A percentile compares a stretch with the other conserved stretches of the same genome.
Evolutionary conservation across 2,797 vertebrate species (phyloP).

Genomic region (Setipinna tenuifilis): DNA sequence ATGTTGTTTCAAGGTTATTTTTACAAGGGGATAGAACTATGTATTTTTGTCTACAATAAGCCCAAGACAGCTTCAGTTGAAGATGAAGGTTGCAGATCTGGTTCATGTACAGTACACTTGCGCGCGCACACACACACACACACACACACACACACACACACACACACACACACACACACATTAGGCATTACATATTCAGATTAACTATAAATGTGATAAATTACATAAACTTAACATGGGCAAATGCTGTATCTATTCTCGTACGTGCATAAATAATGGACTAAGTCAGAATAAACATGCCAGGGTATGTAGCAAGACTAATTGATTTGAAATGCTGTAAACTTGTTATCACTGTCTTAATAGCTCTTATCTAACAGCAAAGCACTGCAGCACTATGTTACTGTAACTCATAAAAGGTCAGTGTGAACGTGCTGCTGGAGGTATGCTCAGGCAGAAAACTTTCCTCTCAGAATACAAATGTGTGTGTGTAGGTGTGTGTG

Average conservation of each 20-base stretch:
- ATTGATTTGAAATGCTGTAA: neutral
- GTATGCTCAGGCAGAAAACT: neutral
- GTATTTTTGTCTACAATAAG: too few species aligned
- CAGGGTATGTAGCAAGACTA: neutral
- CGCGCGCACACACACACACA: too few species aligned
- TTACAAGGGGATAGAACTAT: too few species aligned
- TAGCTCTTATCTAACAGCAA: neutral
- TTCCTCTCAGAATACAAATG: slow-evolving; percentile 8
- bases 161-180: too few species aligned
- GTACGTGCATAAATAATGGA: neutral
- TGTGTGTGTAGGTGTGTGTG: too few species aligned
- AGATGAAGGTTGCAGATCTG: too few species aligned
- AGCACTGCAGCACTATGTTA: neutral
- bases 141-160: too few species aligned
- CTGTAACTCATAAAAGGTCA: neutral
- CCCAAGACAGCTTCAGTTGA: too few species aligned
- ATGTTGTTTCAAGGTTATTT: too few species aligned
- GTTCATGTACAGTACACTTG: too few species aligned
- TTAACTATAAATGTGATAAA: neutral
- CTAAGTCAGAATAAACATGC: neutral
- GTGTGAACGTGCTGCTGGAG: neutral
- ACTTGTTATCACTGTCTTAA: neutral
- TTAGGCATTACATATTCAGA: neutral
- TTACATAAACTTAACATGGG: neutral
- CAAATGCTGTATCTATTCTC: neutral